Base-by-base conservation (phyloP, 2,113 vertebrate genomes). In the Peromyscus maniculatus region DNA sequence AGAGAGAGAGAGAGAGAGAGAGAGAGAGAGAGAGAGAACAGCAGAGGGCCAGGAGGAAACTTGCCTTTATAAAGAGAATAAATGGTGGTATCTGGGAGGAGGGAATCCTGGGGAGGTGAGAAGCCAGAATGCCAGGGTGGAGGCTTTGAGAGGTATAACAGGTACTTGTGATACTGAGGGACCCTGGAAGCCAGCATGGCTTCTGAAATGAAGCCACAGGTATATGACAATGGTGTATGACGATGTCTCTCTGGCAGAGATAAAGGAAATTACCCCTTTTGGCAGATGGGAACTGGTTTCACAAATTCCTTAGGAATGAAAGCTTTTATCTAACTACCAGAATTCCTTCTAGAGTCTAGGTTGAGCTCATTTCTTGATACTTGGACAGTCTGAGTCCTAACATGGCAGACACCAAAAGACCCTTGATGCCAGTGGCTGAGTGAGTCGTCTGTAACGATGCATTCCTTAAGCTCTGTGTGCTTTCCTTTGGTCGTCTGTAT, bases 401-500 rank as follows among this genome's bases (percentile, higher is more conserved):
- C 9, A 71, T 36, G 46, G 17, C 28, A 55, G 52, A 15, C n/a
- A 7, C 31, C 26, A 57, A 11, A 8, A 7, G 7, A 33, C 6
- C 66, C 64, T 79, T n/a, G 28, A 62, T 2, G 24, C 17, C 21
- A 86, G 6, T 33, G 52, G 16, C 22, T 43, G 39, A 62, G 28
- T 55, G 77, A 92, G 91, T 33, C 36, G 0, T 26, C 78, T 72
- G 7, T 15, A 55, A 8, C 21, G 16, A 64, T 22, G 0, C 15
- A 66, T 93, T 72, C 69, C 12, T 33, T 78, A 78, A 67, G 39
- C 26, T 17, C 52, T 15, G 5, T 77, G 46, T 69, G 15, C 71
- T 33, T 95, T 78, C 71, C 77, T 83, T 75, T 82, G 72, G 46
- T 86, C 59, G 62, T 91, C 91, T 92, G 26, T 71, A 59, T 89